A percentile compares a stretch with the other conserved stretches of the same genome.
Evolutionary conservation across 2,888 invertebrate species (phyloP).

Genomic region (Escarpia spicata): DNA sequence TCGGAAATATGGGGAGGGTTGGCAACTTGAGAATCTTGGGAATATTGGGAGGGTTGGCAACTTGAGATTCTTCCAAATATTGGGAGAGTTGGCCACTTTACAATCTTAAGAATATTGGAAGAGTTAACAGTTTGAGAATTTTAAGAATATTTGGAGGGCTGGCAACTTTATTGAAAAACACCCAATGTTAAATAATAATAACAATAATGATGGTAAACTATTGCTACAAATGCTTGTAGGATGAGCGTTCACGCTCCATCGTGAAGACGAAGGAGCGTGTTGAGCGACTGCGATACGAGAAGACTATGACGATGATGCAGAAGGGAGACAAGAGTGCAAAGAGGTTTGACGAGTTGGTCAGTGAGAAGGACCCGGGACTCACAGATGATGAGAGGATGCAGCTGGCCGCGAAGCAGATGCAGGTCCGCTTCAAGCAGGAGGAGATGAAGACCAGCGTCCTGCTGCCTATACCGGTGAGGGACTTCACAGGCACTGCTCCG

Average conservation of each 20-base stretch:
- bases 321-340: constrained; percentile 28
- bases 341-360: constrained; percentile 38
- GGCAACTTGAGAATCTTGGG: no score
- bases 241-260: constrained; percentile 49
- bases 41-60: no score
- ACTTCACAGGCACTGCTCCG: neutral
- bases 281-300: constrained; percentile 42
- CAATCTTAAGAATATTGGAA: no score
- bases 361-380: constrained; percentile 22
- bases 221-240: constrained; percentile 37
- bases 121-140: no score
- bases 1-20: neutral
- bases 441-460: neutral
- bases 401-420: neutral
- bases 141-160: no score
- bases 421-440: neutral
- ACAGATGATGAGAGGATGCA: neutral
- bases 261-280: constrained; percentile 49
- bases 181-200: neutral
- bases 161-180: no score
- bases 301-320: constrained; percentile 42
- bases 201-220: neutral
- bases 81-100: no score
- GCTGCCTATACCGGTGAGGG: neutral
- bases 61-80: no score